Evolutionary conservation across 2,797 vertebrate genomes (phyloP), one percentile per base, ranked within the genome.

Genomic region (Cuniculus paca): DNA sequence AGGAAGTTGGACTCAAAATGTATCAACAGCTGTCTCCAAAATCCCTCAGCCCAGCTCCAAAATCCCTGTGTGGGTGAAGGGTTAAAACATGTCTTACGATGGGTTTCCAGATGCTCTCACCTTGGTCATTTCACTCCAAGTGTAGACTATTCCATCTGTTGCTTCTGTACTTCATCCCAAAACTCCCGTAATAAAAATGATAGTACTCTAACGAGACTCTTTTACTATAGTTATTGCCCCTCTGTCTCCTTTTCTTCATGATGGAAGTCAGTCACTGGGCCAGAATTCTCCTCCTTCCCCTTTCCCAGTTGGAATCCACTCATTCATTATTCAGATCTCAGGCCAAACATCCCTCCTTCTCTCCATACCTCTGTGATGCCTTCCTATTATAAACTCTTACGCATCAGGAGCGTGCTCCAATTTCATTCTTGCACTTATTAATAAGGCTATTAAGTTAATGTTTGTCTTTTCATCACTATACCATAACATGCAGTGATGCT

Each of bases 351-450:
- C 39, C 19, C 48, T 34, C 58, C 22, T 58, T 70, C 42, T 17
- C 60, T 86, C 58, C 17, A 13, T 28, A 17, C 8, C 26, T 68
- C 82, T 22, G 6, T 0, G 50, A 42, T 31, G 42, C 54, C 83
- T 81, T 83, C 16, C 31, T 74, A 3, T 42, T 81, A 61, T 17
- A 65, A 65, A 80, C 34, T 63, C 45, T 58, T 6, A 1, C 36
- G 42, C 19, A 17, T 60, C 78, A 54, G 61, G 34, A 52, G n/a
- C 0, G 16, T 31, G 77, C 19, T 14, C 45, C 54, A 58, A 28
- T 93, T 92, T 85, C 65, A 85, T 50, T 88, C 39, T 85, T 68
- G 54, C 6, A 50, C 77, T 56, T 80, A 60, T 48, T 75, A 84
- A 60, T 68, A 16, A 6, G 22, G 74, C 22, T 20, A 31, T 77